phyloP scores from a whole-genome alignment of 2,888 invertebrate species.

The Harpagoxenus sublaevis region DNA sequence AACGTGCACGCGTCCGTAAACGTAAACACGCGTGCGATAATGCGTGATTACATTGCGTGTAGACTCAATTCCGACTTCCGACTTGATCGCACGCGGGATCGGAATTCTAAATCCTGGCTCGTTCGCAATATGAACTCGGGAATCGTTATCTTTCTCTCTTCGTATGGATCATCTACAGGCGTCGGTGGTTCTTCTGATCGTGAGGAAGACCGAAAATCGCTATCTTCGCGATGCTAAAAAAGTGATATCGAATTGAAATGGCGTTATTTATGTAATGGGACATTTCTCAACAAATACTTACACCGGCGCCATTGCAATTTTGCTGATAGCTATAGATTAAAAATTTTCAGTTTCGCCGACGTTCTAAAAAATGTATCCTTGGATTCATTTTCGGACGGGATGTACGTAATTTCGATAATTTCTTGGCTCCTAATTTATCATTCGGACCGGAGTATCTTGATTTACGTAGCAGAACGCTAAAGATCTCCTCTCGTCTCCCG shows the following conservation, averaged over 20 bases:
- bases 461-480: background rate
- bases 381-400: background rate
- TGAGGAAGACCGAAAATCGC: background rate
- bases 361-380: background rate
- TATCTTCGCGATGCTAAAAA: background rate
- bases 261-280: background rate
- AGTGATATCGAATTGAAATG: background rate
- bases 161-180: background rate
- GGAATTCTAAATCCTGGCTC: background rate
- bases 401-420: background rate
- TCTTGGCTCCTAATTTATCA: background rate
- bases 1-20: conserved; percentile 3
- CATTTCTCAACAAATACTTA: background rate
- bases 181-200: background rate
- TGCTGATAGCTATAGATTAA: no score
- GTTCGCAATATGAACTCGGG: background rate
- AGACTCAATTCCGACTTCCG: background rate
- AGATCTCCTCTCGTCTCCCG: conserved; percentile 41
- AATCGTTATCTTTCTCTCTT: background rate
- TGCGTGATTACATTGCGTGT: conserved; percentile 13
- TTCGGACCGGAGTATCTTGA: background rate
- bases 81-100: background rate
- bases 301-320: no score
- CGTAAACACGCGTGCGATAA: conserved; percentile 23
- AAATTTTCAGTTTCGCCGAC: background rate